phyloP scores from a whole-genome alignment of 2,888 invertebrate species.

The Eupithecia inturbata region DNA sequence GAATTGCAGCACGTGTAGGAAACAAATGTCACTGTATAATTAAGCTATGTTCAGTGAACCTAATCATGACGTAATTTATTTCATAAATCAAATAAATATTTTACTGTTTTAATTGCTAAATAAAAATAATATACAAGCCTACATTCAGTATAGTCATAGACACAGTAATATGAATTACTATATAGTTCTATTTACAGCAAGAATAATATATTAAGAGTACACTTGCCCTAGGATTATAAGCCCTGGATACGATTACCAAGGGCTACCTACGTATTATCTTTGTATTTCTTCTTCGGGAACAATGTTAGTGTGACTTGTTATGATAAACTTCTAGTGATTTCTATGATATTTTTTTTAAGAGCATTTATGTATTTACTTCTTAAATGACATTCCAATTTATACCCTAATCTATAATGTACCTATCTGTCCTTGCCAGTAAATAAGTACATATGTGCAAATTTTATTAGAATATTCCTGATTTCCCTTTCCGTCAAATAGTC shows the following conservation, averaged over 20 bases:
- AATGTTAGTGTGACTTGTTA: slow-evolving; percentile 65
- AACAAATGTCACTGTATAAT: neutral
- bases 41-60: neutral
- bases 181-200: neutral
- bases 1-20: neutral
- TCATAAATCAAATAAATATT: slow-evolving; percentile 5
- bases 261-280: slow-evolving; percentile 25
- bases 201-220: slow-evolving; percentile 7
- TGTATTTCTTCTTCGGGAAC: slow-evolving; percentile 59
- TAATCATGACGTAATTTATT: slow-evolving; percentile 1
- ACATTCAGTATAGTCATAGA: slow-evolving; percentile 25
- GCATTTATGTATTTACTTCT: slow-evolving; percentile 65
- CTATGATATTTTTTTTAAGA: slow-evolving; percentile 59
- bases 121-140: slow-evolving; percentile 11
- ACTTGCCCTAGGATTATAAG: slow-evolving; percentile 21
- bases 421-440: slow-evolving; percentile 57
- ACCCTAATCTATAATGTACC: slow-evolving; percentile 49
- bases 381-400: slow-evolving; percentile 73
- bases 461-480: neutral
- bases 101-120: neutral
- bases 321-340: slow-evolving; percentile 54
- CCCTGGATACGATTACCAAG: slow-evolving; percentile 12
- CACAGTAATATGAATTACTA: neutral
- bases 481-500: neutral
- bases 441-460: slow-evolving; percentile 11